Percentiles rank a stretch among this genome's conserved stretches.
Conservation (phyloP, 2,888 invertebrate genomes). For the Amblyjoppa fuscipennis region DNA sequence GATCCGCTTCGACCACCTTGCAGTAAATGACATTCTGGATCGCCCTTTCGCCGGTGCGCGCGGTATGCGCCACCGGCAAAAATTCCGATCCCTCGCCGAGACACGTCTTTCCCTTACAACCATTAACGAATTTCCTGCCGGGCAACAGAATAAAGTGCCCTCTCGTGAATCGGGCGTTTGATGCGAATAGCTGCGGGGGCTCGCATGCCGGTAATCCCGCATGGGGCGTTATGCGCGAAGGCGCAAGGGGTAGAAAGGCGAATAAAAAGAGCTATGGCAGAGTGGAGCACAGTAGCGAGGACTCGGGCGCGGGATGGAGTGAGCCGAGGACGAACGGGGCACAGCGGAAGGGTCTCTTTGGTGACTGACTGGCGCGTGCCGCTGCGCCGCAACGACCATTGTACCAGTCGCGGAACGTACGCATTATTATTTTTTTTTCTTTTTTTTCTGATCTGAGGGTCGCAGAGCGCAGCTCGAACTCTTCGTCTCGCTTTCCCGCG, state of each 20-base stretch:
- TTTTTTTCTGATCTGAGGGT: conserved; percentile 57
- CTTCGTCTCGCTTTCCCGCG: conserved; percentile 28
- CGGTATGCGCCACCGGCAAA: conserved; percentile 25
- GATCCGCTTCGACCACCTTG: not conserved
- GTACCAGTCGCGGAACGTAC: conserved; percentile 57
- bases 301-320: conserved; percentile 43
- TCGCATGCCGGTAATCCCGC: conserved; percentile 62
- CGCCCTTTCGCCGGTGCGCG: conserved; percentile 10
- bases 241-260: conserved; percentile 47
- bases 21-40: conserved; percentile 2
- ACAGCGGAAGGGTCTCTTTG: conserved; percentile 56
- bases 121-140: conserved; percentile 79
- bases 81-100: conserved; percentile 37
- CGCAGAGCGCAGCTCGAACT: conserved; percentile 4
- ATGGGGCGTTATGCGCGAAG: conserved; percentile 56
- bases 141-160: conserved; percentile 76
- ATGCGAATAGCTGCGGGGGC: conserved; percentile 74
- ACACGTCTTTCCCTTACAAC: conserved; percentile 68
- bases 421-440: conserved; percentile 58
- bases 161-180: conserved; percentile 77
- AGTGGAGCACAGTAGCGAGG: conserved; percentile 44
- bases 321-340: conserved; percentile 34
- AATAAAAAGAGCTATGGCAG: conserved; percentile 50
- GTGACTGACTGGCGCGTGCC: conserved; percentile 59
- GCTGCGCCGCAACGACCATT: conserved; percentile 57